phyloP scores from a whole-genome alignment of 2,888 invertebrate genomes.

The Tenthredo mesomela region DNA sequence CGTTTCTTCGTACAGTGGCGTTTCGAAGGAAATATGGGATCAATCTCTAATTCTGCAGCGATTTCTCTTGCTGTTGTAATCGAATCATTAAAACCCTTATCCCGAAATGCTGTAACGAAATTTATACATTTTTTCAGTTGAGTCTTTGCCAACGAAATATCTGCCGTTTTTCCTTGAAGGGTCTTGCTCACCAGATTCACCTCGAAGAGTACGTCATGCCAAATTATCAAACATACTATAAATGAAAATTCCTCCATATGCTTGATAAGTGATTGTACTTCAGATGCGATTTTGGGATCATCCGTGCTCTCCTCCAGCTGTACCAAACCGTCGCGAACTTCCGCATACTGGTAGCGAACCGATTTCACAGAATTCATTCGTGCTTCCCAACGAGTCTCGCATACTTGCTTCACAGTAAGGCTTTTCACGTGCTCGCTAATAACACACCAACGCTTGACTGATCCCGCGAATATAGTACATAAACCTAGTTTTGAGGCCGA shows the following conservation, averaged over 20 bases:
- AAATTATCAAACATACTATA: too few relatives aligned
- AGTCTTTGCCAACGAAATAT: too few relatives aligned
- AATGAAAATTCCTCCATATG: too few relatives aligned
- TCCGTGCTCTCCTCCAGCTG: too few relatives aligned
- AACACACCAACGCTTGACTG: conserved; percentile 54
- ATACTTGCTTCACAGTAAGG: conserved; percentile 57
- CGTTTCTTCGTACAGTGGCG: conserved; percentile 12
- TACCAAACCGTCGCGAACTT: conserved; percentile 10
- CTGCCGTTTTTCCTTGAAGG: too few relatives aligned
- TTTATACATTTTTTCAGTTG: too few relatives aligned
- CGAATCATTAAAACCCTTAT: conserved; percentile 36
- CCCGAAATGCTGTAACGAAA: conserved; percentile 8
- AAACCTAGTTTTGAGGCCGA: too few relatives aligned
- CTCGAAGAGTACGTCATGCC: too few relatives aligned
- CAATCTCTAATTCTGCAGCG: conserved; percentile 31
- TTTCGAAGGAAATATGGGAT: conserved; percentile 29
- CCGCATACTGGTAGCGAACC: conserved; percentile 55
- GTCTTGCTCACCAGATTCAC: too few relatives aligned
- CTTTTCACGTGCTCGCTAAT: conserved; percentile 54
- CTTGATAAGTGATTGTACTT: too few relatives aligned
- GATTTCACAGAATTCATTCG: conserved; percentile 54
- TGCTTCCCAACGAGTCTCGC: conserved; percentile 59
- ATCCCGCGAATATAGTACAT: conserved; percentile 54
- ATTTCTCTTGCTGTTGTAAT: conserved; percentile 38
- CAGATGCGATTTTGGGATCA: too few relatives aligned